Conservation (phyloP, 2,888 invertebrate genomes). For the Frankliniella intonsa region DNA sequence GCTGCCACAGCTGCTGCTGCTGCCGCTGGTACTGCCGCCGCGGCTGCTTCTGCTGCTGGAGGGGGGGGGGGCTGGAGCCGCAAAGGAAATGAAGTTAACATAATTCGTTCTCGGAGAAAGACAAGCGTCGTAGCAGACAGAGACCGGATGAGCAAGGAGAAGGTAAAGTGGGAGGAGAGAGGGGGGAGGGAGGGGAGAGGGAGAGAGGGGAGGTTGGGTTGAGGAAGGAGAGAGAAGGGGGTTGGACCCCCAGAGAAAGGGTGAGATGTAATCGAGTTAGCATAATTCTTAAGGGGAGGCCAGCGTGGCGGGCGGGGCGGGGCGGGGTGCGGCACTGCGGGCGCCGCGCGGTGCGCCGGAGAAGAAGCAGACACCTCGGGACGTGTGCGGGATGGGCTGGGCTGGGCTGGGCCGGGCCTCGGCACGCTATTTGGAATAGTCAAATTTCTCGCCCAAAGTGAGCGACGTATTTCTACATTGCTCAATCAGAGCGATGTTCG, state of each 20-base stretch:
- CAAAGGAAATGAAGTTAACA: neutral
- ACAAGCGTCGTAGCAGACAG: neutral
- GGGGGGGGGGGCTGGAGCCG: neutral
- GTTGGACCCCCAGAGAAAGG: neutral
- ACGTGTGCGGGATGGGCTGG: too few species aligned
- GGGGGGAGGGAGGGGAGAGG: neutral
- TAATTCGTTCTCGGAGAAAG: neutral
- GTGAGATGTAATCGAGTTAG: constrained; percentile 4
- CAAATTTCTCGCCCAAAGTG: too few species aligned
- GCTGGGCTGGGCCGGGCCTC: too few species aligned
- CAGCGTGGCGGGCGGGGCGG: neutral
- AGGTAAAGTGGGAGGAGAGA: neutral
- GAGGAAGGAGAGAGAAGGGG: neutral
- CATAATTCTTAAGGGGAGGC: constrained; percentile 17
- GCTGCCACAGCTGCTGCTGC: too few species aligned
- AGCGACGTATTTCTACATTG: too few species aligned
- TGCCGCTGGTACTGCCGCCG: neutral
- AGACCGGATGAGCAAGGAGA: neutral
- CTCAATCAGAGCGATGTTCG: too few species aligned
- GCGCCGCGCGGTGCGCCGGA: neutral
- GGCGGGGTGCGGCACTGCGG: neutral
- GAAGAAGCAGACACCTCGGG: too few species aligned
- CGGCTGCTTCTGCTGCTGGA: neutral
- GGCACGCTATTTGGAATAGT: too few species aligned
- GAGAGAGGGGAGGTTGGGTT: neutral